Conservation (phyloP, 2,113 vertebrate species). For the Periophthalmodon schlosseri region DNA sequence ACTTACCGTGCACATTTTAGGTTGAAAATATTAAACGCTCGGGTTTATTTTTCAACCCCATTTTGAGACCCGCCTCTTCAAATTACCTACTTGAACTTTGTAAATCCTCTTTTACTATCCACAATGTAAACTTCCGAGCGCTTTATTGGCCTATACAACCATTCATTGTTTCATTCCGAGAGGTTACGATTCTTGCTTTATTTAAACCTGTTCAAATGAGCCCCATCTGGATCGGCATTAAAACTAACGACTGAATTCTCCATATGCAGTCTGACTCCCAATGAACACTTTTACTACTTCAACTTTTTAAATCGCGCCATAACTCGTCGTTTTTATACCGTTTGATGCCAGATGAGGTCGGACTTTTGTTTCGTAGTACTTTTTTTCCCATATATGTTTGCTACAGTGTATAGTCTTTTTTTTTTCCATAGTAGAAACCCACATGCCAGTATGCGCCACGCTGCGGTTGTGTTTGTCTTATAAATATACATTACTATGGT, state of each 20-base stretch:
- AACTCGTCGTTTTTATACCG: background rate
- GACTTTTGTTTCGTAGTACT: background rate
- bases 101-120: background rate
- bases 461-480: background rate
- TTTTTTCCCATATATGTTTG: background rate
- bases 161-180: background rate
- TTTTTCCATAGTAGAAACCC: background rate
- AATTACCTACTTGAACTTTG: background rate
- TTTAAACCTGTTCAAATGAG: slow-evolving; percentile 3
- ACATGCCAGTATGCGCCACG: background rate
- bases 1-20: too few relatives aligned
- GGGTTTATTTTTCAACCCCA: background rate
- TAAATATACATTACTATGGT: slow-evolving; percentile 7
- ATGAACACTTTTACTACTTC: slow-evolving; percentile 2
- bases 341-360: background rate
- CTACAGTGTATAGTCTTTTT: background rate
- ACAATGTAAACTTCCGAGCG: background rate
- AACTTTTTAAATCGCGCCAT: background rate
- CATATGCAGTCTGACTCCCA: background rate
- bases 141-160: background rate
- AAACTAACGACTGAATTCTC: slow-evolving; percentile 3
- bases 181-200: slow-evolving; percentile 6
- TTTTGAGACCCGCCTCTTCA: background rate
- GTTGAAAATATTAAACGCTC: too few relatives aligned
- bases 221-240: slow-evolving; percentile 9